Conservation (phyloP, 2,888 invertebrate genomes). For the Nemurella pictetii region DNA sequence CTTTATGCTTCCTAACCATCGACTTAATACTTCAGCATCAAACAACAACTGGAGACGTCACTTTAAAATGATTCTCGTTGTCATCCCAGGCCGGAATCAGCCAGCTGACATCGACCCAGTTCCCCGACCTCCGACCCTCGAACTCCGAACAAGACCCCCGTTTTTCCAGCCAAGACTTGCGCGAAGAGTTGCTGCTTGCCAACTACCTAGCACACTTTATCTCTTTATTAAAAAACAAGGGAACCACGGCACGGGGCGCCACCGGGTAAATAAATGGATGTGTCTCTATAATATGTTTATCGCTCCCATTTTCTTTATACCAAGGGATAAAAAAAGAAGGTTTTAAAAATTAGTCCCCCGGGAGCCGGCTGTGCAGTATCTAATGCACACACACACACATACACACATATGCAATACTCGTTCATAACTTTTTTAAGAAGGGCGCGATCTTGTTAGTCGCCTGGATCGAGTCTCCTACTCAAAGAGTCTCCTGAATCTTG, state of each 20-base stretch:
- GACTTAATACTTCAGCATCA: too few relatives aligned
- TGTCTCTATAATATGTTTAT: constrained; percentile 37
- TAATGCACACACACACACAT: constrained; percentile 10
- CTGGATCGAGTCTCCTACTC: constrained; percentile 31
- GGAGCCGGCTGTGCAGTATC: constrained; percentile 26
- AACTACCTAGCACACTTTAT: background rate
- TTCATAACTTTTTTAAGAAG: constrained; percentile 41
- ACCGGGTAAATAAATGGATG: constrained; percentile 35
- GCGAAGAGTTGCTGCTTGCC: background rate
- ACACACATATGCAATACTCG: constrained; percentile 41
- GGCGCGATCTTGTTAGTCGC: background rate
- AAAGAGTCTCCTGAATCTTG: constrained; percentile 40
- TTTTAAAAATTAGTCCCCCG: constrained; percentile 38
- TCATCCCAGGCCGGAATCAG: too few relatives aligned
- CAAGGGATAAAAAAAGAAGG: constrained; percentile 23
- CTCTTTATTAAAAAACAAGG: background rate
- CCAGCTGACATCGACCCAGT: background rate
- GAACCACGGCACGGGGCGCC: background rate
- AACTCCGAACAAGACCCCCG: background rate
- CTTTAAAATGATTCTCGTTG: too few relatives aligned
- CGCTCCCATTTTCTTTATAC: constrained; percentile 34
- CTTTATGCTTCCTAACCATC: too few relatives aligned
- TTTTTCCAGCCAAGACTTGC: background rate
- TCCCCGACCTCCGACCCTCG: background rate
- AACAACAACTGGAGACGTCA: too few relatives aligned